Percentiles rank a stretch among this genome's conserved stretches.
Evolutionary conservation across 2,113 vertebrate genomes (phyloP).

Genomic region (Piprites chloris): DNA sequence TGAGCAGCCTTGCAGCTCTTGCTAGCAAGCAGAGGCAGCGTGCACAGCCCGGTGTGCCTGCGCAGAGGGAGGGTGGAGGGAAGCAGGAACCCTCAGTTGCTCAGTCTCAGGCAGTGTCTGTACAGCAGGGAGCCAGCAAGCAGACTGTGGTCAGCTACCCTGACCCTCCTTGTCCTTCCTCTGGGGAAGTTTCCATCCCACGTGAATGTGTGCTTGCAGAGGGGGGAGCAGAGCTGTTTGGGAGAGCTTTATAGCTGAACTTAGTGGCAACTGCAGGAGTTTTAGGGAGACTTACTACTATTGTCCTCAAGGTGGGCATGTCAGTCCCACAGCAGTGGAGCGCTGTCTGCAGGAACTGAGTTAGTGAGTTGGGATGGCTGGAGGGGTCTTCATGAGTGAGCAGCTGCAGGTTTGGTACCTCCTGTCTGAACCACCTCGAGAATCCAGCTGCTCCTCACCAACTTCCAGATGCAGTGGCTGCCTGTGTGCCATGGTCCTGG

Average conservation of each 20-base stretch:
- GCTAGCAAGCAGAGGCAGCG: not conserved
- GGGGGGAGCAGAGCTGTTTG: not conserved
- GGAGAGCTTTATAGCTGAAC: not conserved
- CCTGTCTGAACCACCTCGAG: not conserved
- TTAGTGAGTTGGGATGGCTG: not conserved
- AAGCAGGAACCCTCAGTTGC: rapidly evolving
- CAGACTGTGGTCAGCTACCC: not conserved
- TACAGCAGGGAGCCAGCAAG: not conserved
- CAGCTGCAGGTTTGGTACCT: not conserved
- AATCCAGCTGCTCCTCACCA: not conserved
- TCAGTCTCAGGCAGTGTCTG: not conserved
- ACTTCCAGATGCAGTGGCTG: not conserved
- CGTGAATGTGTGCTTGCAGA: rapidly evolving
- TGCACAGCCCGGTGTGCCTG: not conserved
- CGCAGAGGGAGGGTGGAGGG: not conserved
- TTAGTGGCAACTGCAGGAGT: not conserved
- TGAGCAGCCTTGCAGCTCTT: not conserved
- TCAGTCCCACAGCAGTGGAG: not conserved
- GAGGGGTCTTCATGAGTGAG: not conserved
- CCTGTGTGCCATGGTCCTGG: rapidly evolving
- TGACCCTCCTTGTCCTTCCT: not conserved
- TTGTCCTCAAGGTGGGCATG: not conserved
- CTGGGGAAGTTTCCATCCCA: not conserved
- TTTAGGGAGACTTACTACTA: not conserved
- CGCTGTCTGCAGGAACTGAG: not conserved